Evolutionary conservation across 2,888 invertebrate species (phyloP).

Genomic region (Eupithecia vulgata): DNA sequence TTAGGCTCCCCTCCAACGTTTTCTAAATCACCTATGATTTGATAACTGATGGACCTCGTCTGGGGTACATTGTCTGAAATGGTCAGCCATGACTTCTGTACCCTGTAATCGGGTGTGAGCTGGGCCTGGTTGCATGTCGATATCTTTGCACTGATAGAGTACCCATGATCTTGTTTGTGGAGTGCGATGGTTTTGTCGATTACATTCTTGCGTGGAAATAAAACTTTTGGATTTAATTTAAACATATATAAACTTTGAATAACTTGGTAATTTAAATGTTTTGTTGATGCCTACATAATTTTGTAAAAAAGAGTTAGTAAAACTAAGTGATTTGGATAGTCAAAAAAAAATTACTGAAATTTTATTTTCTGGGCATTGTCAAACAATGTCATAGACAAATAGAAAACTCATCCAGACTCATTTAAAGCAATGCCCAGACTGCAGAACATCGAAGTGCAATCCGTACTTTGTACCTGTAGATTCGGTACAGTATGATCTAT

Average conservation of each 20-base stretch:
- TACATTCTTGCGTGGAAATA: not conserved
- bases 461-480: slow-evolving; percentile 1
- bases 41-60: not conserved
- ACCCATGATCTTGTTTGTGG: not conserved
- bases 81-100: not conserved
- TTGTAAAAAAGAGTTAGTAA: not conserved
- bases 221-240: slow-evolving; percentile 1
- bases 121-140: not conserved
- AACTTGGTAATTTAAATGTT: not conserved
- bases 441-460: not conserved
- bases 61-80: not conserved
- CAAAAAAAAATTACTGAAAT: not conserved
- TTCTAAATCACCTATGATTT: not conserved
- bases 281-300: not conserved
- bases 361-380: slow-evolving; percentile 3
- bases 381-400: not conserved
- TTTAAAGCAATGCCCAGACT: slow-evolving; percentile 1
- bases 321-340: not conserved
- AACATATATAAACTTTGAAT: not conserved
- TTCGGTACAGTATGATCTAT: not conserved
- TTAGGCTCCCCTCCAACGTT: not conserved
- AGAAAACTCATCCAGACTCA: not conserved
- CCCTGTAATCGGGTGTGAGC: not conserved
- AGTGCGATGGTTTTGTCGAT: not conserved
- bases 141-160: not conserved